Evolutionary conservation across 2,113 vertebrate species (phyloP).

Genomic region (Pangasianodon hypophthalmus): DNA sequence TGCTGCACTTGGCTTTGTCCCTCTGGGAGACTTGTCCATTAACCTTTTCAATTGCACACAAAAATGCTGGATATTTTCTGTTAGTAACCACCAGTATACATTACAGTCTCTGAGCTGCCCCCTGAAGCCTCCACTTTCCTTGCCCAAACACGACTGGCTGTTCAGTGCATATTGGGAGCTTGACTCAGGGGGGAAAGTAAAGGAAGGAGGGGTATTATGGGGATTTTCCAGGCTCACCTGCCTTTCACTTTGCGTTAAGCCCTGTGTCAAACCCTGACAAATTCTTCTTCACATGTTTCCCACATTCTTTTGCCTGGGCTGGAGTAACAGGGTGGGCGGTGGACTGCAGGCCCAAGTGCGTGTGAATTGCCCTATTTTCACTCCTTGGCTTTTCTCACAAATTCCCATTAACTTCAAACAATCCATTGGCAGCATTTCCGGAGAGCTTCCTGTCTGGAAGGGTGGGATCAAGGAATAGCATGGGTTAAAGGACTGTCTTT

Average conservation of each 20-base stretch:
- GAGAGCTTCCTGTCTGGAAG: slow-evolving; percentile 63
- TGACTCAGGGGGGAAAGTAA: background rate
- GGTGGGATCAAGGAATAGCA: slow-evolving; percentile 53
- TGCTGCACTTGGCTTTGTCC: background rate
- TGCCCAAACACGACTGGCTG: background rate
- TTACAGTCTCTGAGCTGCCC: slow-evolving; percentile 22
- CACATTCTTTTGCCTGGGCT: slow-evolving; percentile 20
- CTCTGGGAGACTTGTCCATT: slow-evolving; percentile 53
- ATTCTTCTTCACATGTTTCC: slow-evolving; percentile 19
- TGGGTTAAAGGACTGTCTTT: background rate
- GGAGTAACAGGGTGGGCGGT: background rate
- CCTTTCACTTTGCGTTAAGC: background rate
- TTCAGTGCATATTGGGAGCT: background rate
- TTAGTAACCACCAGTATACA: slow-evolving; percentile 26
- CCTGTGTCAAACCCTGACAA: background rate
- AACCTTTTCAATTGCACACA: slow-evolving; percentile 48
- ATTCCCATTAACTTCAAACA: slow-evolving; percentile 57
- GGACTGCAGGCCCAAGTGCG: slow-evolving; percentile 26
- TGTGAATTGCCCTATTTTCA: slow-evolving; percentile 62
- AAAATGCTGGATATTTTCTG: slow-evolving; percentile 27
- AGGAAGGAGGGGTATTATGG: slow-evolving; percentile 23
- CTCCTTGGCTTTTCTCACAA: slow-evolving; percentile 49
- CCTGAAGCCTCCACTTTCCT: background rate
- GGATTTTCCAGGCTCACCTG: slow-evolving; percentile 26
- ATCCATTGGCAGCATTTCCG: slow-evolving; percentile 65